Base-by-base conservation (phyloP, 1,140 invertebrate genomes). In the Drosophila tani region DNA sequence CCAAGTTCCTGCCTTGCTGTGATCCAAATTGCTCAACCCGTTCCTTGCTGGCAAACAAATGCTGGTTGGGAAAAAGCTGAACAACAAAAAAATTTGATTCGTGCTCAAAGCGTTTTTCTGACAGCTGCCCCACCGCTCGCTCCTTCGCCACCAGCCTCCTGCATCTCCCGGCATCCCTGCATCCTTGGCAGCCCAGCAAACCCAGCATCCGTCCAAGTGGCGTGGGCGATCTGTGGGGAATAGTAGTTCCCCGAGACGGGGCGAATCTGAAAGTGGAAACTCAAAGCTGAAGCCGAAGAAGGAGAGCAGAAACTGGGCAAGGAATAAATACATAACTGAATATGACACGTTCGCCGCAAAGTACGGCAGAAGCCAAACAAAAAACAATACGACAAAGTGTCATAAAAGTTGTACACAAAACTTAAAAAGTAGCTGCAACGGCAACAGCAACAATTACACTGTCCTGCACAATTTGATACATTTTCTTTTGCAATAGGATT, bases 391-490 rank as follows among this genome's bases (percentile, higher is more conserved):
- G 84, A 88, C 84, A 88, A 88, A 88, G 85, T 88, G 84, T 90
- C 84, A 88, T 85, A 85, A 88, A 88, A 88, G 84, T 88, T 88
- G 85, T 88, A 88, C 65, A 84, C 85, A 84, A 88, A 88, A 88
- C 84, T 88, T 88, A 66, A 88, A 69, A 88, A 88, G 83, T 88
- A 77, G 76, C 76, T 87, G 83, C 83, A 87, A 73, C 75, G 80
- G 71, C 57, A 63, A 35, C 50, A 56, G 51, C 65, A 75, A 51
- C 81, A 77, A 85, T 56, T 56, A 56, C 53, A 56, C 53, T 24
- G 14, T 0, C 5, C 53, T 1, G 35, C 53, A 40, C 12, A 35
- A 14, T 8, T 29, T 19, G 1, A 0, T 14, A 38, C 12, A 38
- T 38, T 38, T 14, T 38, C 12, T 1, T 38, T 35, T 35, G 2